These are phyloP conservation scores for Leptopilina syphax DNA, from an alignment of 2,888 invertebrate genomes.

Conservation along the genomic window DNA sequence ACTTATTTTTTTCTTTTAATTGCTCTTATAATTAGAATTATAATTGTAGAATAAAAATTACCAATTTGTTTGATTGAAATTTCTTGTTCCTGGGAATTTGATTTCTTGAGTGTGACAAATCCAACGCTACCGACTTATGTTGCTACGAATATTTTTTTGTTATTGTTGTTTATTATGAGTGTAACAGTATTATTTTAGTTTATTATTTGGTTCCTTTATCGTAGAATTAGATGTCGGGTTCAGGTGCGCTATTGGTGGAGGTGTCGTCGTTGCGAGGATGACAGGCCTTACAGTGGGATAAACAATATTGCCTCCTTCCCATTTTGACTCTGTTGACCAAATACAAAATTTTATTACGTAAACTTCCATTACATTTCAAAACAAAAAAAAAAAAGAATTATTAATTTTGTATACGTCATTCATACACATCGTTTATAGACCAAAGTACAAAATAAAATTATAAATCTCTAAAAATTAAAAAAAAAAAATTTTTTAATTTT, in stretches of 20 bases:
- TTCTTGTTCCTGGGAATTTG: conserved; percentile 22
- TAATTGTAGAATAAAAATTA: conserved; percentile 17
- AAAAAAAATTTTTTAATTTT: too few species aligned
- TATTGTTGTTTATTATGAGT: conserved; percentile 41
- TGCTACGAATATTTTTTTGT: conserved; percentile 43
- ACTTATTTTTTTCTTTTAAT: too few species aligned
- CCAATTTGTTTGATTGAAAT: conserved; percentile 40
- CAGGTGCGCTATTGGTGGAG: conserved; percentile 70
- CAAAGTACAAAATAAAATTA: background rate
- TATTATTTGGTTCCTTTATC: conserved; percentile 51
- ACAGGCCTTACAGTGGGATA: conserved; percentile 75
- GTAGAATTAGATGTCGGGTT: conserved; percentile 61
- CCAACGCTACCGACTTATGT: conserved; percentile 52
- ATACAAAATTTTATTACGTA: background rate
- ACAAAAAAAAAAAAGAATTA: background rate
- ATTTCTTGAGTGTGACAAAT: conserved; percentile 50
- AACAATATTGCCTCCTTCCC: conserved; percentile 75
- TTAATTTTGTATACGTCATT: background rate
- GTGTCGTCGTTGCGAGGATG: conserved; percentile 73
- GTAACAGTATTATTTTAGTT: conserved; percentile 49
- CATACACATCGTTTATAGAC: too few species aligned
- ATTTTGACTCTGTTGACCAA: conserved; percentile 73
- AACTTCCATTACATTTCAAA: background rate
- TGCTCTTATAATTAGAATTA: too few species aligned
- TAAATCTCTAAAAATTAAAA: background rate